phyloP scores from a whole-genome alignment of 2,113 vertebrate genomes.

The Pseudorectes ferrugineus region DNA sequence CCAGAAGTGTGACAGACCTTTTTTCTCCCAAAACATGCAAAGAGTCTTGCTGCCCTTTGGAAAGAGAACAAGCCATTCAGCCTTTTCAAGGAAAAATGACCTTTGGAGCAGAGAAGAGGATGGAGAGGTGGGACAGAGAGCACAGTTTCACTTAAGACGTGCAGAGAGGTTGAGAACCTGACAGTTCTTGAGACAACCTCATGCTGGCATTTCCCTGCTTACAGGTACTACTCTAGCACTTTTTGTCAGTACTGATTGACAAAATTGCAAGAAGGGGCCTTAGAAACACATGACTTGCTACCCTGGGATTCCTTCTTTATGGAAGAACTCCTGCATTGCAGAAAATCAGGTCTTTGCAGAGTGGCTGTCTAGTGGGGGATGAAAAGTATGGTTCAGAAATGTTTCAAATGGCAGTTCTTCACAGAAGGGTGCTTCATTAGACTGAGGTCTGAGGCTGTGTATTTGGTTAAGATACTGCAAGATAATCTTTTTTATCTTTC shows the following conservation, averaged over 20 bases:
- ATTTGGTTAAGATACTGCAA: neutral
- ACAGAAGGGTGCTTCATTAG: neutral
- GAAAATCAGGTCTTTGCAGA: neutral
- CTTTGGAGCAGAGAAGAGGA: neutral
- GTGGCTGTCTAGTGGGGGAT: neutral
- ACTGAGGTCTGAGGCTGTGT: neutral
- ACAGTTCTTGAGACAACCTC: neutral
- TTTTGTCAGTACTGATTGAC: neutral
- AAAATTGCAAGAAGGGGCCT: neutral
- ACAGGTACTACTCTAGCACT: neutral
- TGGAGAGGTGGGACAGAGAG: neutral
- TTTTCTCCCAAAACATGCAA: neutral
- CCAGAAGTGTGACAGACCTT: neutral
- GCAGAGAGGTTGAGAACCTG: neutral
- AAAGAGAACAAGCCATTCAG: neutral
- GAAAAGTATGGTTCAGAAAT: neutral
- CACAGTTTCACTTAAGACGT: neutral
- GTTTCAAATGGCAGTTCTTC: neutral
- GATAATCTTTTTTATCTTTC: neutral
- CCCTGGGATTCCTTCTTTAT: neutral
- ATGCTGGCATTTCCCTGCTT: neutral
- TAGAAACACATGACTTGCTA: neutral
- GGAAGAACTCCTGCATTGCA: neutral
- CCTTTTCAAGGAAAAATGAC: neutral
- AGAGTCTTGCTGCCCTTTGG: neutral